Evolutionary conservation across 2,888 invertebrate genomes (phyloP).

Genomic region (Amiota communis): DNA sequence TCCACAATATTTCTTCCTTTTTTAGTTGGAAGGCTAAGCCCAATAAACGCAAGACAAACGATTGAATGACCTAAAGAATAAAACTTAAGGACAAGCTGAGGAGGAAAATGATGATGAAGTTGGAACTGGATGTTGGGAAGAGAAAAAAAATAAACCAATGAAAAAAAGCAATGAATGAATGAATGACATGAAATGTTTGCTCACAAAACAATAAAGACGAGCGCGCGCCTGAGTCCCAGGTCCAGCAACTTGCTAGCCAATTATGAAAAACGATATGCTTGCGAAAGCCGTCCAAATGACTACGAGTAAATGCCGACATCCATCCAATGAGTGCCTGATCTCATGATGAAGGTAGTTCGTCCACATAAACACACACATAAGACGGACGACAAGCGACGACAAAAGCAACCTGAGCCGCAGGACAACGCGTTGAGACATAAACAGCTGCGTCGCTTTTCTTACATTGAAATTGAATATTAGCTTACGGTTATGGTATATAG

Average conservation of each 20-base stretch:
- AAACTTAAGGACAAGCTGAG: no score
- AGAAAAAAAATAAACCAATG: no score
- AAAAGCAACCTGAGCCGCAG: slow-evolving; percentile 4
- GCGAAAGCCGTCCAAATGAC: slow-evolving; percentile 45
- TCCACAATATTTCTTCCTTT: background rate
- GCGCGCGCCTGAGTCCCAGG: background rate
- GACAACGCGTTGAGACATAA: slow-evolving; percentile 48
- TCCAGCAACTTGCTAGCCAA: slow-evolving; percentile 35
- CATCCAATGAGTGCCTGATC: background rate
- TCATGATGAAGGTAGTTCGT: slow-evolving; percentile 44
- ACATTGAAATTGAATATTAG: background rate
- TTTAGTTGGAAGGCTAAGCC: background rate
- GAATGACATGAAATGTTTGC: slow-evolving; percentile 64
- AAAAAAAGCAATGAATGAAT: slow-evolving; percentile 1
- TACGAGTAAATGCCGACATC: background rate
- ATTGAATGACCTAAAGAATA: background rate
- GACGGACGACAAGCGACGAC: slow-evolving; percentile 1
- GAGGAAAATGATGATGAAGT: no score
- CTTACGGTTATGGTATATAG: background rate
- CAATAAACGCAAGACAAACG: slow-evolving; percentile 2
- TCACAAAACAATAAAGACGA: slow-evolving; percentile 50
- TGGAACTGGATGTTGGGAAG: no score
- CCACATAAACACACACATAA: slow-evolving; percentile 4
- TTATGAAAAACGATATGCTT: slow-evolving; percentile 67
- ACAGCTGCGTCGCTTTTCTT: slow-evolving; percentile 47